Conservation (phyloP, 64 coral and sea anemone species). For the Stylophora pistillata region DNA sequence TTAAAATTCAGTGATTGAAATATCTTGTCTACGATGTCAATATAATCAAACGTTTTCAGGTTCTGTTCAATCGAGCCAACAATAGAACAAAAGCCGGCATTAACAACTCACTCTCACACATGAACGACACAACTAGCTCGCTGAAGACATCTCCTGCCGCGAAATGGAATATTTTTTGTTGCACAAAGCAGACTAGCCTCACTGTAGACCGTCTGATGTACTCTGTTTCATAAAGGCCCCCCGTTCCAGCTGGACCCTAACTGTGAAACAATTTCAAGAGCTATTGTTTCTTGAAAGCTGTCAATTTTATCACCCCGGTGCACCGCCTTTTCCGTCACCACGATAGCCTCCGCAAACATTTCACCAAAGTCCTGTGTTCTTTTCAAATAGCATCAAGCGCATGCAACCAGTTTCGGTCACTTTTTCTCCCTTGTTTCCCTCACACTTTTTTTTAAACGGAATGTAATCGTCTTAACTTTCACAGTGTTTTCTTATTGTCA, state of each 20-base stretch:
- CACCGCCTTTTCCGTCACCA: slow-evolving; percentile 18
- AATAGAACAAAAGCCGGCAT: slow-evolving; percentile 1
- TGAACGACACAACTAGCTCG: not conserved
- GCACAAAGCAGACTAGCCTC: not conserved
- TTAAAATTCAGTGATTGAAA: slow-evolving; percentile 4
- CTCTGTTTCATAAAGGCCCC: not conserved
- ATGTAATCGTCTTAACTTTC: slow-evolving; percentile 13
- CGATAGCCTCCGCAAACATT: slow-evolving; percentile 21
- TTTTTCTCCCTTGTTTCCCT: slow-evolving; percentile 16
- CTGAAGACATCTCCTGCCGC: not conserved
- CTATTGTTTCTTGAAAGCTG: slow-evolving; percentile 33
- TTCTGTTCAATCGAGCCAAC: not conserved
- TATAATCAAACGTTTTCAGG: not conserved
- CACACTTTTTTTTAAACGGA: slow-evolving; percentile 9
- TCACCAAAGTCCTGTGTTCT: not conserved
- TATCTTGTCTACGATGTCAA: not conserved
- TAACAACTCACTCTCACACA: not conserved
- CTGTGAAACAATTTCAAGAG: slow-evolving; percentile 28
- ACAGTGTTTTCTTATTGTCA: not conserved
- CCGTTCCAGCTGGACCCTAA: not conserved
- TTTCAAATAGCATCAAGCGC: slow-evolving; percentile 6
- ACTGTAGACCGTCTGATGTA: not conserved
- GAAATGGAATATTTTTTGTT: not conserved
- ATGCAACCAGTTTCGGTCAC: slow-evolving; percentile 17
- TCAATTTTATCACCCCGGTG: slow-evolving; percentile 13